These are phyloP conservation scores for Axea sp. DNA, from an alignment of 2,888 invertebrate genomes.

Conservation along the genomic window DNA sequence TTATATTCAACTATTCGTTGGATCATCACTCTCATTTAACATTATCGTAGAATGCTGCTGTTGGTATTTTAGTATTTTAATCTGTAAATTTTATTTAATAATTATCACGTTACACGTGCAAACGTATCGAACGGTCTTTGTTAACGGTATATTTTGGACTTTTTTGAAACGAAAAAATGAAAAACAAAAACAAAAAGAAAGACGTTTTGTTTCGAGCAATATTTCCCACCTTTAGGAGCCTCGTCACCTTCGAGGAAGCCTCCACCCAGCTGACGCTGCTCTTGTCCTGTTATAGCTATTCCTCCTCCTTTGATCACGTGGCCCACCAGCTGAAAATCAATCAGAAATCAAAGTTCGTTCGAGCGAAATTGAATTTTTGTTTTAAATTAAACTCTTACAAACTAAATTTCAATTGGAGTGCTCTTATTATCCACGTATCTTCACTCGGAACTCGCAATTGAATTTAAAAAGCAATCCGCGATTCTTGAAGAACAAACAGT, in stretches of 20 bases:
- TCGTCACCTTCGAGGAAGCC: conserved; percentile 81
- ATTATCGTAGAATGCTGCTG: conserved; percentile 1
- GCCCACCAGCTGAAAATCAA: conserved; percentile 85
- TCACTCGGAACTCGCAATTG: neutral
- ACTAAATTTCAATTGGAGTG: neutral
- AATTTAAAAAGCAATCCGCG: conserved; percentile 5
- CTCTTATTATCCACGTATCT: neutral
- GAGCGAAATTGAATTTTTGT: neutral
- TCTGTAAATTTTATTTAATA: too few relatives aligned
- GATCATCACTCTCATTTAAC: conserved; percentile 15
- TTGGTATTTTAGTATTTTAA: too few relatives aligned
- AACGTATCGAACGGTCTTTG: too few relatives aligned
- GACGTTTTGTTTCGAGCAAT: too few relatives aligned
- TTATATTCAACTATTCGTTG: conserved; percentile 12
- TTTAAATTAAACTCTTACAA: neutral
- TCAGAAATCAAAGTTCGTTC: conserved; percentile 7
- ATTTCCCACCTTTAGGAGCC: conserved; percentile 79
- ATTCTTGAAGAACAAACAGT: conserved; percentile 1
- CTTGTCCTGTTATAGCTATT: conserved; percentile 87
- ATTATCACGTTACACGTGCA: too few relatives aligned
- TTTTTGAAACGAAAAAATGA: too few relatives aligned
- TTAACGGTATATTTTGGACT: too few relatives aligned
- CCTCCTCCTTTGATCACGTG: conserved; percentile 89
- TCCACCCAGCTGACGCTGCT: conserved; percentile 83
- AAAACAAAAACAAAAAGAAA: too few relatives aligned